These are phyloP conservation scores for Ophion slaviceki DNA, from an alignment of 2,888 invertebrate species.

Conservation along the genomic window DNA sequence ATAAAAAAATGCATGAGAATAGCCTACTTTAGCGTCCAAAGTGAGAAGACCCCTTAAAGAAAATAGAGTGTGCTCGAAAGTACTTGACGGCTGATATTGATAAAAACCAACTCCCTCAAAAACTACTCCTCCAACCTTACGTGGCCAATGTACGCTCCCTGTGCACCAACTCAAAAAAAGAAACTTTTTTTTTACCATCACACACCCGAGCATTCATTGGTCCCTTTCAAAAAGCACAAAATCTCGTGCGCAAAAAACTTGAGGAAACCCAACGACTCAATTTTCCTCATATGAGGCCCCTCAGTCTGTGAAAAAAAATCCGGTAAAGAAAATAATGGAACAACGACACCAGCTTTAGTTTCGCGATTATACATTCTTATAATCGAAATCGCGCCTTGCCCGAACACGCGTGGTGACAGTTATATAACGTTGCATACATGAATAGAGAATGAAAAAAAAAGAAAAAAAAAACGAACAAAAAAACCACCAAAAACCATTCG, in stretches of 20 bases:
- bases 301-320: not conserved
- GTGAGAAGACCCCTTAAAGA: not conserved
- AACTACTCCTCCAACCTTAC: too few relatives aligned
- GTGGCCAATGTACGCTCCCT: too few relatives aligned
- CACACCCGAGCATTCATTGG: not conserved
- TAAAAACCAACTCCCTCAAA: too few relatives aligned
- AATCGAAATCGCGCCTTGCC: conserved; percentile 24
- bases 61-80: not conserved
- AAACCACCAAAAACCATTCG: conserved; percentile 76
- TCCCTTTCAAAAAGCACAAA: not conserved
- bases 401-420: conserved; percentile 66
- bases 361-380: conserved; percentile 19
- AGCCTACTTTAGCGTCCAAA: too few relatives aligned
- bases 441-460: conserved; percentile 22
- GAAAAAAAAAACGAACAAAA: conserved; percentile 52
- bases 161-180: too few relatives aligned
- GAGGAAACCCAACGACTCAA: not conserved
- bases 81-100: too few relatives aligned
- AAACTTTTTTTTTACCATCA: not conserved
- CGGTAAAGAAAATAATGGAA: not conserved
- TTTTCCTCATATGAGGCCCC: not conserved
- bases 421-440: conserved; percentile 73
- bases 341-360: conserved; percentile 39
- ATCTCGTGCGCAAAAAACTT: not conserved
- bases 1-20: too few relatives aligned